phyloP scores from a whole-genome alignment of 2,113 vertebrate genomes.

The Myodes glareolus region DNA sequence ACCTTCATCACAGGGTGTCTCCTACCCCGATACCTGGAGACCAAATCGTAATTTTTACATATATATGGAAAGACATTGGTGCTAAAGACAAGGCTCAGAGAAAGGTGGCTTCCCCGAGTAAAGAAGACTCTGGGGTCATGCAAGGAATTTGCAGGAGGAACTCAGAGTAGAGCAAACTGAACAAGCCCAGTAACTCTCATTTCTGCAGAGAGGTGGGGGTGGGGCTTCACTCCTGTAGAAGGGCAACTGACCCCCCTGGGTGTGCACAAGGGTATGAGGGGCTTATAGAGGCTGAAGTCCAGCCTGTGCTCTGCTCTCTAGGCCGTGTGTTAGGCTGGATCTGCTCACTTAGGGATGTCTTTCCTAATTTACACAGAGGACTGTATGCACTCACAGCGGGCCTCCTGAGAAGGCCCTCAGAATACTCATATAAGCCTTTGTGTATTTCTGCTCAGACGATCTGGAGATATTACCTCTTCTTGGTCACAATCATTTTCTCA shows the following conservation, averaged over 20 bases:
- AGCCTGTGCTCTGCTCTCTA: not conserved
- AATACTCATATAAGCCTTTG: conserved; percentile 13
- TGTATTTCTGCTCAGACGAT: conserved; percentile 65
- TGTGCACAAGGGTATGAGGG: conserved; percentile 22
- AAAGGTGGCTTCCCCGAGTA: conserved; percentile 24
- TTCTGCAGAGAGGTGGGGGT: not conserved
- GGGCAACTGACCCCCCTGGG: not conserved
- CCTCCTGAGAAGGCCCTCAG: conserved; percentile 34
- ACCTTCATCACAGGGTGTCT: conserved; percentile 17
- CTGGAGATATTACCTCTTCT: conserved; percentile 68
- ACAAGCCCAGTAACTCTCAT: not conserved
- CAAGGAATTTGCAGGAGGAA: conserved; percentile 24
- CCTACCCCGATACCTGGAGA: conserved; percentile 29
- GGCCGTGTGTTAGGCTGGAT: not conserved
- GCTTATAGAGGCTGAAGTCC: not conserved
- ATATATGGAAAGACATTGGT: conserved; percentile 71
- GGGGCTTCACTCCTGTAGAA: not conserved
- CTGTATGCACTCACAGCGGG: not conserved
- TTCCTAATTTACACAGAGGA: conserved; percentile 60
- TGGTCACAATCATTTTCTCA: conserved; percentile 77
- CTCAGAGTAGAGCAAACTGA: not conserved
- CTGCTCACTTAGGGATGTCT: conserved; percentile 18
- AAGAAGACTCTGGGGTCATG: conserved; percentile 17
- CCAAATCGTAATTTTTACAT: conserved; percentile 29
- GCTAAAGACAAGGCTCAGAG: conserved; percentile 65